Evolutionary conservation across 1,140 invertebrate genomes (phyloP).

Genomic region (Bradysia coprophila): DNA sequence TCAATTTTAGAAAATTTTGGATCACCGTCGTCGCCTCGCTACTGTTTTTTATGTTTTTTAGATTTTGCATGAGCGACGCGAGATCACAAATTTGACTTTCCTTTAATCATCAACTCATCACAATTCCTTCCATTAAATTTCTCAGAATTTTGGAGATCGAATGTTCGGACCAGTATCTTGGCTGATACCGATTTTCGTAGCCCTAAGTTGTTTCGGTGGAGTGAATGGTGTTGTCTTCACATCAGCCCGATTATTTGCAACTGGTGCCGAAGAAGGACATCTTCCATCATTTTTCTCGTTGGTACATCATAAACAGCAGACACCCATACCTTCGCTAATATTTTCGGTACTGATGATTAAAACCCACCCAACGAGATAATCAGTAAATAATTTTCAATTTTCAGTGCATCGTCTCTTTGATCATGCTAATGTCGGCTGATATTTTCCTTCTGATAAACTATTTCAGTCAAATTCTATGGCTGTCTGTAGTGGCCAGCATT

Average conservation of each 20-base stretch:
- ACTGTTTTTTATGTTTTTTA: no score
- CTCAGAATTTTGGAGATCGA: constrained; percentile 55
- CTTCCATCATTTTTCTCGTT: constrained; percentile 61
- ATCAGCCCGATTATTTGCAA: constrained; percentile 56
- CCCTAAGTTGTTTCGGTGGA: constrained; percentile 64
- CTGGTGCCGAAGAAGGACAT: constrained; percentile 65
- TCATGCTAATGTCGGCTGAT: constrained; percentile 51
- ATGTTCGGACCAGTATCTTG: constrained; percentile 59
- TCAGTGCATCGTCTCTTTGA: constrained; percentile 48
- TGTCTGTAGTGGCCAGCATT: constrained; percentile 56
- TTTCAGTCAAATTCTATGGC: constrained; percentile 61
- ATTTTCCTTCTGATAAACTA: constrained; percentile 59
- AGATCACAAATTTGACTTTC: no score
- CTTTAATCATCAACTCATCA: no score
- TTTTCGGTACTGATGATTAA: constrained; percentile 38
- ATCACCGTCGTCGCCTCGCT: no score
- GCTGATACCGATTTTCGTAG: constrained; percentile 77
- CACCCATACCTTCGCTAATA: constrained; percentile 63
- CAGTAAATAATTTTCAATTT: constrained; percentile 11
- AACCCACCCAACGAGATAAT: neutral
- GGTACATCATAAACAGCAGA: constrained; percentile 52
- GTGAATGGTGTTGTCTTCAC: constrained; percentile 88
- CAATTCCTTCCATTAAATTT: no score
- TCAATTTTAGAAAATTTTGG: no score
- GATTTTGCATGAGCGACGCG: no score